These are phyloP conservation scores for Geotrupes spiniger DNA, from an alignment of 2,888 invertebrate species.

Conservation along the genomic window DNA sequence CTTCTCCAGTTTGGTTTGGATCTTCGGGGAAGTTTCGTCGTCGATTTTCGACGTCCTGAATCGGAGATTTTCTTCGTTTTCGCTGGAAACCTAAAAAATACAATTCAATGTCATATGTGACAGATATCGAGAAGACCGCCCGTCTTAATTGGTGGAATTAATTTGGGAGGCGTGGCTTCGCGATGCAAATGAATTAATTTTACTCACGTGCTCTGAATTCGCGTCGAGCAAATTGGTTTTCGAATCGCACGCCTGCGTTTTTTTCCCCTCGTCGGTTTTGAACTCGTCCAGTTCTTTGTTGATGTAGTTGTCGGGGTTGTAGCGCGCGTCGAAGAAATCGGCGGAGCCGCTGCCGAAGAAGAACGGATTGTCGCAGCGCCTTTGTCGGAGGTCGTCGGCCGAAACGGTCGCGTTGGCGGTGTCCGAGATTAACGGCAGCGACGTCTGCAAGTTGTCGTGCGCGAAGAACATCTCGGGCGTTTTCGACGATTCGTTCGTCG, in stretches of 20 bases:
- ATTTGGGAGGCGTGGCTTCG: no score
- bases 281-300: slow-evolving; percentile 13
- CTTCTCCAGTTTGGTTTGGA: slow-evolving; percentile 18
- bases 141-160: no score
- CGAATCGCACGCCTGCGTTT: slow-evolving; percentile 28
- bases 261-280: slow-evolving; percentile 17
- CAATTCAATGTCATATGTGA: no score
- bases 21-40: slow-evolving; percentile 24
- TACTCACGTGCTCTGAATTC: slow-evolving; percentile 21
- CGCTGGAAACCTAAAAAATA: slow-evolving; percentile 31
- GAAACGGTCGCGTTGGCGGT: slow-evolving; percentile 10
- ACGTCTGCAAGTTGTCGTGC: slow-evolving; percentile 7
- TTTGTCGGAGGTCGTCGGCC: slow-evolving; percentile 3
- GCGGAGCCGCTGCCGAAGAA: slow-evolving; percentile 40
- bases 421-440: slow-evolving; percentile 6
- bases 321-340: slow-evolving; percentile 40
- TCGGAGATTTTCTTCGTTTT: slow-evolving; percentile 45
- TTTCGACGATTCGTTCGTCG: background rate
- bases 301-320: slow-evolving; percentile 40
- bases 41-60: slow-evolving; percentile 31
- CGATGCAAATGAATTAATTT: no score
- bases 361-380: slow-evolving; percentile 43
- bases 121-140: no score
- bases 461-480: slow-evolving; percentile 14
- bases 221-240: slow-evolving; percentile 26